Conservation (phyloP, 2,797 vertebrate genomes). For the Malacoctenus gilli region DNA sequence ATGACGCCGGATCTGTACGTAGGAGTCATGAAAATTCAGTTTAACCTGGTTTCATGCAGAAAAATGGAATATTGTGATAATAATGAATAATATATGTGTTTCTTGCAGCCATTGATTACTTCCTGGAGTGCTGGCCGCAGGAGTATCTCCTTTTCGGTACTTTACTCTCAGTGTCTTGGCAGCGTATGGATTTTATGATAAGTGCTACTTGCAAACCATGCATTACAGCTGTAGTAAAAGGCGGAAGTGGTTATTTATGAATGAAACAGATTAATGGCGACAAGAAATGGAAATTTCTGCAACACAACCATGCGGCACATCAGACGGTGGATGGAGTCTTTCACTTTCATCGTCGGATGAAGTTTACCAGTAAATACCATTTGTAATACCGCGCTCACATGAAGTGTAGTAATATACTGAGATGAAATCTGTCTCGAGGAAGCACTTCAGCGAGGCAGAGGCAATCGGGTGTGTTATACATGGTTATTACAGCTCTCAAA, state of each 20-base stretch:
- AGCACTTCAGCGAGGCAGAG: slow-evolving; percentile 25
- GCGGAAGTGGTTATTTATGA: slow-evolving; percentile 77
- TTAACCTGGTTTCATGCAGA: slow-evolving; percentile 7
- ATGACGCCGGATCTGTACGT: slow-evolving; percentile 22
- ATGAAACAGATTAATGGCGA: slow-evolving; percentile 58
- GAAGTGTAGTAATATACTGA: slow-evolving; percentile 29
- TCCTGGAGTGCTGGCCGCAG: slow-evolving; percentile 31
- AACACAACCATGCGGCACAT: slow-evolving; percentile 37
- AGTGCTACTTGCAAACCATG: slow-evolving; percentile 56
- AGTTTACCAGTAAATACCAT: slow-evolving; percentile 31
- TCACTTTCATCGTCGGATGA: slow-evolving; percentile 5
- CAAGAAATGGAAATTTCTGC: slow-evolving; percentile 45
- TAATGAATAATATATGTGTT: slow-evolving; percentile 21
- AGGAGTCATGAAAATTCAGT: slow-evolving; percentile 24
- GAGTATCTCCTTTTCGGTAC: slow-evolving; percentile 18
- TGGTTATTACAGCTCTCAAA: neutral
- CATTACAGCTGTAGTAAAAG: slow-evolving; percentile 57
- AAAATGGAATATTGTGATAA: neutral
- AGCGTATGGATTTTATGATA: slow-evolving; percentile 70
- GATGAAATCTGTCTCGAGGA: slow-evolving; percentile 32
- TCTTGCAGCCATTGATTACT: slow-evolving; percentile 34
- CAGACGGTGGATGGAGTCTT: slow-evolving; percentile 35
- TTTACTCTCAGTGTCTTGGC: slow-evolving; percentile 42
- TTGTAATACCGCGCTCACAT: slow-evolving; percentile 18
- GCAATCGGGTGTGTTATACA: slow-evolving; percentile 31